Evolutionary conservation across 2,797 vertebrate genomes (phyloP).

Genomic region (Acropternis orthonyx): DNA sequence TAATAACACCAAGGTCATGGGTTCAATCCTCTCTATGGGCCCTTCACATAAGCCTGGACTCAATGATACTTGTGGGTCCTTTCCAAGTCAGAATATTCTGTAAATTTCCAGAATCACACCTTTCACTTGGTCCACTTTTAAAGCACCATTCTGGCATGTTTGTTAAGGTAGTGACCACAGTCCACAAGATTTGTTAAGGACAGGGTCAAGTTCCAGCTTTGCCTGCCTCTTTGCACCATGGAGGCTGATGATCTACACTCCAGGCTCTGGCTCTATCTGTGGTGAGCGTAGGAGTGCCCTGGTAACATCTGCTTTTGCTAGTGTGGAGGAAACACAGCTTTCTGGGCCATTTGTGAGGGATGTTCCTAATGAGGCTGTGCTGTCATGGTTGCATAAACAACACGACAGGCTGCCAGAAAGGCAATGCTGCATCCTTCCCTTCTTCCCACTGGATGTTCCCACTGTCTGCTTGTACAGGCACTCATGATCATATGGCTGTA

Average conservation of each 20-base stretch:
- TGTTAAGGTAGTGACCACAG: neutral
- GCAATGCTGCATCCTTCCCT: neutral
- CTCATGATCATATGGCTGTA: fast-evolving
- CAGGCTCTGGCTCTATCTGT: fast-evolving
- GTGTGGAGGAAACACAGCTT: neutral
- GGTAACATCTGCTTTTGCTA: neutral
- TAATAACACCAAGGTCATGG: neutral
- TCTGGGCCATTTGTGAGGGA: neutral
- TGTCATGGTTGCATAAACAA: neutral
- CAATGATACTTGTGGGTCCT: neutral
- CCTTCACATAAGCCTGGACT: neutral
- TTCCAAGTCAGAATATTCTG: neutral
- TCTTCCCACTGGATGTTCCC: neutral
- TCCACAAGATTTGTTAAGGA: neutral
- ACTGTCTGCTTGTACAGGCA: neutral
- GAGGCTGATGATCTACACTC: neutral
- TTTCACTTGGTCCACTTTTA: neutral
- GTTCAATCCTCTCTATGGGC: neutral
- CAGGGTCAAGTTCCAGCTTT: neutral
- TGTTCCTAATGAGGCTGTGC: neutral
- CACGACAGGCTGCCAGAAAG: neutral
- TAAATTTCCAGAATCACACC: neutral
- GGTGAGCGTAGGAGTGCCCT: neutral
- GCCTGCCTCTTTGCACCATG: neutral
- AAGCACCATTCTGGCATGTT: neutral